A percentile compares a stretch with the other conserved stretches of the same genome.
These are phyloP conservation scores for Phortica magna DNA, from an alignment of 2,888 invertebrate species.

Conservation along the genomic window DNA sequence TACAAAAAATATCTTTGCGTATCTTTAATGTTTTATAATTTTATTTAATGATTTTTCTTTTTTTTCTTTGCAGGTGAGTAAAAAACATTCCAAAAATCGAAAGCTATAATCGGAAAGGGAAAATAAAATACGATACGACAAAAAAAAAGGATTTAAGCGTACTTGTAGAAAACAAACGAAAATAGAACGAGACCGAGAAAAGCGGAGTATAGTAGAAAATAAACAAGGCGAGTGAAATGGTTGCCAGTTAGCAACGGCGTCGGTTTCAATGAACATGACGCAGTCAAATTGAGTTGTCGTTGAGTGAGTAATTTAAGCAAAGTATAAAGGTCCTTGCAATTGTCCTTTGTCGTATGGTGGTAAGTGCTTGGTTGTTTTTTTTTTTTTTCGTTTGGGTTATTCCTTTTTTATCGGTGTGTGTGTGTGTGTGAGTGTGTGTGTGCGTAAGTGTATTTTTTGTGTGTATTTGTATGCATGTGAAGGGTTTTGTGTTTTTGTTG, in stretches of 20 bases:
- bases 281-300: constrained; percentile 46
- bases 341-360: constrained; percentile 1
- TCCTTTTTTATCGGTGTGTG: neutral
- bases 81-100: constrained; percentile 39
- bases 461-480: neutral
- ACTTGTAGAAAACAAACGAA: neutral
- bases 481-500: neutral
- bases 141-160: neutral
- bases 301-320: constrained; percentile 38
- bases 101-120: constrained; percentile 41
- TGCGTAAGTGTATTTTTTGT: neutral
- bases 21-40: neutral
- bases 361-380: neutral
- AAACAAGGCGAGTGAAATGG: neutral
- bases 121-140: constrained; percentile 16
- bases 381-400: neutral
- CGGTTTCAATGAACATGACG: no score
- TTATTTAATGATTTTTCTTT: constrained; percentile 32
- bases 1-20: constrained; percentile 1
- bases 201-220: neutral
- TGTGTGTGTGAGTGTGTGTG: neutral
- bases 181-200: constrained; percentile 43
- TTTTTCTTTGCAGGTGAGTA: constrained; percentile 64
- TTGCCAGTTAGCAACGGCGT: constrained; percentile 30
- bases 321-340: constrained; percentile 37